Evolutionary conservation across 2,113 vertebrate genomes (phyloP).

Genomic region (Oncorhynchus clarkii): DNA sequence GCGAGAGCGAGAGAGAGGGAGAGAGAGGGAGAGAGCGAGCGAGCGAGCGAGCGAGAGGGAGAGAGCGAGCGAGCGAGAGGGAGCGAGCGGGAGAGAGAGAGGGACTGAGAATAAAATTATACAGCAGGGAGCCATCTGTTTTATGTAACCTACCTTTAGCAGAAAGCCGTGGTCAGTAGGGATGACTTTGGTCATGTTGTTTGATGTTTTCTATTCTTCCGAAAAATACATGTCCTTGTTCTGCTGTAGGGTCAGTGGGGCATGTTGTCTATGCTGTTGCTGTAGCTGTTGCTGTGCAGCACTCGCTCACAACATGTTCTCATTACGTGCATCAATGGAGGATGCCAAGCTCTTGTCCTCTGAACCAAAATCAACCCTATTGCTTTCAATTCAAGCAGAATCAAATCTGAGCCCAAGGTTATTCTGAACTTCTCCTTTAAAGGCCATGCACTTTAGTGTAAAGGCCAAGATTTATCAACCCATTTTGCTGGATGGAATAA

Average conservation of each 20-base stretch:
- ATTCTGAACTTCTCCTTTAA: constrained; percentile 35
- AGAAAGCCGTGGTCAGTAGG: neutral
- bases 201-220: neutral
- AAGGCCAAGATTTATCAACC: constrained; percentile 43
- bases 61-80: neutral
- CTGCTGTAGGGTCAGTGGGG: too few relatives aligned
- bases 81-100: neutral
- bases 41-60: neutral
- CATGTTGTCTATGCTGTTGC: too few relatives aligned
- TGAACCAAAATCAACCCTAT: too few relatives aligned
- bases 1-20: neutral
- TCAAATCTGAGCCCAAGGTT: constrained; percentile 23
- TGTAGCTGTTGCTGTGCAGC: too few relatives aligned
- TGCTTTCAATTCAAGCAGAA: too few relatives aligned
- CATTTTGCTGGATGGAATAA: constrained; percentile 41
- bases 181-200: neutral
- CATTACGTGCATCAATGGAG: too few relatives aligned
- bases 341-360: too few relatives aligned
- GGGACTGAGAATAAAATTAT: neutral
- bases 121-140: neutral
- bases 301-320: too few relatives aligned
- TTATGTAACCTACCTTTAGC: neutral
- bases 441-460: constrained; percentile 57
- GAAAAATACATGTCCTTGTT: too few relatives aligned
- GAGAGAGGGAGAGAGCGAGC: neutral